phyloP scores from a whole-genome alignment of 1,140 invertebrate species.

The Pogonomyrmex californicus region DNA sequence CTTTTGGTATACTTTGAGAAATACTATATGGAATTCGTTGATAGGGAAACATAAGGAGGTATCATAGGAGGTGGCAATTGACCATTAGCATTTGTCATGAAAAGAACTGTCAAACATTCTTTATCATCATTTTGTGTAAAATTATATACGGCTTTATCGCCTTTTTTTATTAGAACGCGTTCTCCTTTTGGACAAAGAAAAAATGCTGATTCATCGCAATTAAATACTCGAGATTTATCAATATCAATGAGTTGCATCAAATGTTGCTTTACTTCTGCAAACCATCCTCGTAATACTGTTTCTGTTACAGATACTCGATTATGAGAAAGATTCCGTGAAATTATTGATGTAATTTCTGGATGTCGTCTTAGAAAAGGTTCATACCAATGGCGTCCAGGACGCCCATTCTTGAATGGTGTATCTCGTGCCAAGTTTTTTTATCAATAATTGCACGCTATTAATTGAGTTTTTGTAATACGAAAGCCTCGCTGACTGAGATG shows the following conservation, averaged over 20 bases:
- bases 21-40: not conserved
- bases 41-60: conserved; percentile 27
- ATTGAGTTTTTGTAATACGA: conserved; percentile 78
- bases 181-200: conserved; percentile 29
- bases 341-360: conserved; percentile 73
- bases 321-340: conserved; percentile 74
- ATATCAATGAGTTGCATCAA: not conserved
- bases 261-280: conserved; percentile 70
- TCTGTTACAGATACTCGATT: conserved; percentile 72
- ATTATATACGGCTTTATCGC: conserved; percentile 13
- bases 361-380: conserved; percentile 75
- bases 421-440: conserved; percentile 71
- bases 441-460: conserved; percentile 78
- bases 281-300: conserved; percentile 68
- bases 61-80: conserved; percentile 40
- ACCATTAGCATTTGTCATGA: conserved; percentile 39
- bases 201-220: conserved; percentile 32
- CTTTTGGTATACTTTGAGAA: not conserved
- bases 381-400: conserved; percentile 76
- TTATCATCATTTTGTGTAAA: conserved; percentile 31
- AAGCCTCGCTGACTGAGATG: conserved; percentile 76
- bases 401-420: conserved; percentile 76
- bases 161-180: conserved; percentile 20
- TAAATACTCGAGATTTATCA: conserved; percentile 35
- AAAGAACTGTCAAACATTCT: conserved; percentile 24